phyloP scores from a whole-genome alignment of 2,797 vertebrate genomes.

The Spinus pinus region DNA sequence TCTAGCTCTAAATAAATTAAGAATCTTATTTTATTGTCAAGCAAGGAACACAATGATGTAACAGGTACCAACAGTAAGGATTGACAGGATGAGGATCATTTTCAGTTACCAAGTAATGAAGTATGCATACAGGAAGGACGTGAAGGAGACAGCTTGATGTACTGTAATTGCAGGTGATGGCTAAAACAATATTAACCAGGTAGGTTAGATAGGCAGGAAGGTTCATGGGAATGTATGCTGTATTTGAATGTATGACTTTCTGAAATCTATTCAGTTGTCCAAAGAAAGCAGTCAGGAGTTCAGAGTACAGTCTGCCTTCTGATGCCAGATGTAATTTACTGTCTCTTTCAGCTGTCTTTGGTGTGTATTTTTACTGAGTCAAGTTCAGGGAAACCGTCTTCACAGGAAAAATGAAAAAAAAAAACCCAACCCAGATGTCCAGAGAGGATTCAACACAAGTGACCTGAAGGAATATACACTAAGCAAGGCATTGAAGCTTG shows the following conservation, averaged over 20 bases:
- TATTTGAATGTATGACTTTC: background rate
- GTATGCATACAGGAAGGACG: constrained; percentile 73
- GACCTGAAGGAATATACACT: background rate
- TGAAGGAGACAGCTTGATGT: constrained; percentile 75
- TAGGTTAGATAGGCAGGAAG: background rate
- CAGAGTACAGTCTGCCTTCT: background rate
- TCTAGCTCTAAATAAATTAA: background rate
- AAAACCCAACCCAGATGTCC: background rate
- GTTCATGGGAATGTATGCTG: background rate
- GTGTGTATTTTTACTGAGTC: background rate
- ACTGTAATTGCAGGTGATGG: background rate
- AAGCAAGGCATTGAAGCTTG: background rate
- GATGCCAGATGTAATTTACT: background rate
- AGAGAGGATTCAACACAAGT: background rate
- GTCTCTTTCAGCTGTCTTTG: background rate
- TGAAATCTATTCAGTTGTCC: background rate
- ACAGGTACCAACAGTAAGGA: constrained; percentile 79
- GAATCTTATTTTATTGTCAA: background rate
- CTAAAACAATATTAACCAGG: background rate
- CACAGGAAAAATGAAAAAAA: background rate
- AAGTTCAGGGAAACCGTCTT: background rate
- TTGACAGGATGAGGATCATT: constrained; percentile 79
- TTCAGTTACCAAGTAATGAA: constrained; percentile 80
- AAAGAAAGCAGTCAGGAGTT: background rate
- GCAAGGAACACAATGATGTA: constrained; percentile 60